phyloP scores from a whole-genome alignment of 2,888 invertebrate genomes.

The Argyra leucocephala region DNA sequence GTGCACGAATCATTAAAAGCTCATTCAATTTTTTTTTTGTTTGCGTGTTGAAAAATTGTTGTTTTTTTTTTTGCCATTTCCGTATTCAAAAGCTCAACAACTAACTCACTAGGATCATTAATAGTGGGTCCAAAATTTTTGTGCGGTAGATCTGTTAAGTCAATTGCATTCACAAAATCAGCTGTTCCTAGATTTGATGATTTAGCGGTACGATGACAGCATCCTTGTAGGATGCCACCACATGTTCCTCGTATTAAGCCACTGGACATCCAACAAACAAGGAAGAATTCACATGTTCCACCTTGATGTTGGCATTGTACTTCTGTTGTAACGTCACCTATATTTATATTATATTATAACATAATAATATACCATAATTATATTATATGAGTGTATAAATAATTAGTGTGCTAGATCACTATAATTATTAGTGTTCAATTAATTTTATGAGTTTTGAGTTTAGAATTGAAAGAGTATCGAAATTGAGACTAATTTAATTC shows the following conservation, averaged over 20 bases:
- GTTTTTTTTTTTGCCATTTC: constrained; percentile 24
- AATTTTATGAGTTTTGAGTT: too few relatives aligned
- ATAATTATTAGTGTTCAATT: too few relatives aligned
- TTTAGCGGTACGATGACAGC: constrained; percentile 72
- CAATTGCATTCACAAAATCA: constrained; percentile 56
- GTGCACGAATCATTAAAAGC: background rate
- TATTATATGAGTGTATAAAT: too few relatives aligned
- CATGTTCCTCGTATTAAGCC: constrained; percentile 79
- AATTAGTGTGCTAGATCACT: too few relatives aligned
- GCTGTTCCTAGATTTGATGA: constrained; percentile 55
- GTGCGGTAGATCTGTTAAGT: constrained; percentile 50
- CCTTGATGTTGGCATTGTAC: constrained; percentile 48
- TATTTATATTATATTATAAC: constrained; percentile 15
- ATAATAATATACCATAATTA: too few relatives aligned
- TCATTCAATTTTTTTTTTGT: too few relatives aligned
- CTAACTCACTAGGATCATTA: constrained; percentile 74
- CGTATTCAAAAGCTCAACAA: constrained; percentile 23
- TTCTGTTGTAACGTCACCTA: constrained; percentile 41
- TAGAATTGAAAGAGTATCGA: too few relatives aligned
- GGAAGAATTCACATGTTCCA: constrained; percentile 80
- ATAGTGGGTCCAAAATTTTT: constrained; percentile 61
- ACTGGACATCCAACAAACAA: constrained; percentile 84
- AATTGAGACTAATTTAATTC: too few relatives aligned
- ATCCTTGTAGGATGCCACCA: constrained; percentile 71
- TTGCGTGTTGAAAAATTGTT: background rate